These are phyloP conservation scores for Pseudomyrmex dendroicus DNA, from an alignment of 1,140 invertebrate species.

Conservation along the genomic window DNA sequence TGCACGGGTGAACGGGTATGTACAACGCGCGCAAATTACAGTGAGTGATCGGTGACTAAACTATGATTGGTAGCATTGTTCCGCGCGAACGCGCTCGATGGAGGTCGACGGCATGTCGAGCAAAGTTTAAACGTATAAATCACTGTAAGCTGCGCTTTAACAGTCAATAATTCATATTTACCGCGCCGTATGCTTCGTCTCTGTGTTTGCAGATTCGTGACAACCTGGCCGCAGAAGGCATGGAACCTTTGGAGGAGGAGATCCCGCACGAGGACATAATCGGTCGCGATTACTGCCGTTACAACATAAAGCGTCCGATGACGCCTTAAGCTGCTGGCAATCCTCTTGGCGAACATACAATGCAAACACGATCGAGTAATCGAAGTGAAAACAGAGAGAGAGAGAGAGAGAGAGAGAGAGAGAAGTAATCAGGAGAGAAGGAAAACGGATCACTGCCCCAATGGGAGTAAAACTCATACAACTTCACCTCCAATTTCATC, in stretches of 20 bases:
- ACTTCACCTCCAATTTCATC: conserved; percentile 10
- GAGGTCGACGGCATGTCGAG: neutral
- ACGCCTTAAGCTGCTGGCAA: conserved; percentile 64
- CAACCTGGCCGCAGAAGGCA: conserved; percentile 80
- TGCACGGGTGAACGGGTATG: neutral
- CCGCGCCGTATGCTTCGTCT: conserved; percentile 7
- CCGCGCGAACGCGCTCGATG: neutral
- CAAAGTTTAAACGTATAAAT: conserved; percentile 38
- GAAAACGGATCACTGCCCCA: conserved; percentile 32
- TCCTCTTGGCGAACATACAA: conserved; percentile 1
- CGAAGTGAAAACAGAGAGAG: neutral
- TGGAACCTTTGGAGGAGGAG: conserved; percentile 82
- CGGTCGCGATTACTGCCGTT: conserved; percentile 83
- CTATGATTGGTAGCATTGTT: conserved; percentile 45
- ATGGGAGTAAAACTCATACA: conserved; percentile 24
- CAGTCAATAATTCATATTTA: conserved; percentile 46
- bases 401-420: conserved; percentile 11
- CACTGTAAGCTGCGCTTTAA: conserved; percentile 34
- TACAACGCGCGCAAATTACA: conserved; percentile 14
- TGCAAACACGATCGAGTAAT: conserved; percentile 15
- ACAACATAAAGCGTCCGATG: conserved; percentile 79
- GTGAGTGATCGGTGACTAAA: conserved; percentile 28
- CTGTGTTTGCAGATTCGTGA: conserved; percentile 78
- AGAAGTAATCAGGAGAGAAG: neutral
- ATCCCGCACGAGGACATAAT: conserved; percentile 82